Evolutionary conservation across 2,797 vertebrate species (phyloP), one percentile per base, ranked within the genome.

Genomic region (Crenuchus spilurus): DNA sequence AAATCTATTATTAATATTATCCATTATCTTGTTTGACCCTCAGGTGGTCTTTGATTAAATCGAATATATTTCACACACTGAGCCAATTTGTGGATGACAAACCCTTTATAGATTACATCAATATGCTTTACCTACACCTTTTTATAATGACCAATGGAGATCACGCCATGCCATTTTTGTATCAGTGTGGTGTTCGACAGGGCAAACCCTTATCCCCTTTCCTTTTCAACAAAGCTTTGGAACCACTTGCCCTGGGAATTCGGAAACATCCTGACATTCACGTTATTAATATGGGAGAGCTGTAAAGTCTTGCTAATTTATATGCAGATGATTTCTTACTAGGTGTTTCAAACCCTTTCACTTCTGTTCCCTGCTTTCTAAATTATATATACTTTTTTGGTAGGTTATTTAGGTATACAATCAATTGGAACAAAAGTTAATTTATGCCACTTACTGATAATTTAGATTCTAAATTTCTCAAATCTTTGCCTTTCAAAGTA

Each of bases 321-420:
- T 64, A 71, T 64, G 60, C 61, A 41, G 48, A 75, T 57, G 54
- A 75, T 58, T 26, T 77, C 24, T 71, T 76, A 4, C 30, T 58
- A 9, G n/a, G 41, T 46, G 3, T 65, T 6, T 46, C 41, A 5
- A 16, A 65, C 44, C 42, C 62, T 16, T 14, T 9, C 7, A 11
- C 33, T 49, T 35, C 44, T 1, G 13, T 35, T 7, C 26, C 63
- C 14, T 20, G 24, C 8, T 33, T 51, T 7, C 22, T 66, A 9
- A 2, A 35, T 6, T 49, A 49, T 14, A 46, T 66, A 3, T 0
- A 49, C 1, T 31, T 18, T 7, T 66, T 37, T 24, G 24, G 26
- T 48, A 46, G 20, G 22, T 2, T 65, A 1, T 65, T 24, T 44
- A 26, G 42, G 9, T 33, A 46, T 9, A 30, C 41, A 28, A 33